phyloP scores from a whole-genome alignment of 2,888 invertebrate genomes.

The Cryptosula pallasiana region DNA sequence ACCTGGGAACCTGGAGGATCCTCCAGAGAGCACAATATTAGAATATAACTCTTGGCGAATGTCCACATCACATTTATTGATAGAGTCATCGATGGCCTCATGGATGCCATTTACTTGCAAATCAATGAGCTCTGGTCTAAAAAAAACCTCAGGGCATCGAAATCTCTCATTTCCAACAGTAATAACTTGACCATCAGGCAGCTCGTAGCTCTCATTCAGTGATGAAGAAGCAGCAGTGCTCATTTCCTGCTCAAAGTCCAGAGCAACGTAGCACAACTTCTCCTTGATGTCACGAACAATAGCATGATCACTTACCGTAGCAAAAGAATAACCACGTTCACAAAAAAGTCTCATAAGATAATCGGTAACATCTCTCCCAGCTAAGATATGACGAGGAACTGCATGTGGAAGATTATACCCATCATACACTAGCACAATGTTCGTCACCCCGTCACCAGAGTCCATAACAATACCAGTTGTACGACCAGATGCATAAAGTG shows the following conservation, averaged over 20 bases:
- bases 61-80: constrained; percentile 35
- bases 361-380: constrained; percentile 58
- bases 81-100: constrained; percentile 34
- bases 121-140: constrained; percentile 52
- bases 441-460: constrained; percentile 86
- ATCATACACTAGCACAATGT: constrained; percentile 88
- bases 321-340: constrained; percentile 57
- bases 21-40: constrained; percentile 75
- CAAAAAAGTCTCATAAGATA: constrained; percentile 60
- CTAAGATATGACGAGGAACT: constrained; percentile 57
- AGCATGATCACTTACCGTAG: constrained; percentile 54
- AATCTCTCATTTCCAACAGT: constrained; percentile 34
- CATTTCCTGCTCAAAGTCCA: constrained; percentile 91
- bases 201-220: constrained; percentile 83
- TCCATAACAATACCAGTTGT: constrained; percentile 88
- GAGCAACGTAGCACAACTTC: constrained; percentile 83
- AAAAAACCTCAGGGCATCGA: constrained; percentile 45
- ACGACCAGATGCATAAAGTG: constrained; percentile 84
- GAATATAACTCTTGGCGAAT: constrained; percentile 56
- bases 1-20: constrained; percentile 94
- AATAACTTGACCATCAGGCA: constrained; percentile 71
- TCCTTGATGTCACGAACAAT: constrained; percentile 79
- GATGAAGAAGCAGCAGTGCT: constrained; percentile 82
- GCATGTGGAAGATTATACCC: constrained; percentile 59
- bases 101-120: constrained; percentile 44